These are phyloP conservation scores for Creontiades dilutus DNA, from an alignment of 2,888 invertebrate species.

Conservation along the genomic window DNA sequence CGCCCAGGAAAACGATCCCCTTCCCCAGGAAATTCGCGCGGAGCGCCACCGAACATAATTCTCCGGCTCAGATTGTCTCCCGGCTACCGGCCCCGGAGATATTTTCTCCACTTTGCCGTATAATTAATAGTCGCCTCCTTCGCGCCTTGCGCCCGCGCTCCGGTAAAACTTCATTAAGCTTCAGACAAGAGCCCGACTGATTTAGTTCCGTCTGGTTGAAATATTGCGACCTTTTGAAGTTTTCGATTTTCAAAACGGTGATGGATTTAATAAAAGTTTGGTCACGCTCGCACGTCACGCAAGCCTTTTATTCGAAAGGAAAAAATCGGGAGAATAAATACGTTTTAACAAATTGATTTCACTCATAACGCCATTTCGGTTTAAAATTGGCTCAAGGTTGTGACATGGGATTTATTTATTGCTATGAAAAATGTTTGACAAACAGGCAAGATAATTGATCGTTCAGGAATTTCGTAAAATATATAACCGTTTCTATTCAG, in stretches of 20 bases:
- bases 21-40: neutral
- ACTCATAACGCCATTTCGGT: too few relatives aligned
- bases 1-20: too few relatives aligned
- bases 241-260: slow-evolving; percentile 23
- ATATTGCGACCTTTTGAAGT: slow-evolving; percentile 4
- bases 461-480: too few relatives aligned
- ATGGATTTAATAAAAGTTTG: neutral
- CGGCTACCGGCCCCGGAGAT: neutral
- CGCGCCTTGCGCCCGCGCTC: slow-evolving; percentile 20
- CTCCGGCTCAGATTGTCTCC: neutral
- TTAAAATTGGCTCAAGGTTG: too few relatives aligned
- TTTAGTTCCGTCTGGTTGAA: neutral
- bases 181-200: neutral
- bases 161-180: neutral
- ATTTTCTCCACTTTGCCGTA: slow-evolving; percentile 21
- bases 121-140: slow-evolving; percentile 13
- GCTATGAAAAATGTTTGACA: too few relatives aligned
- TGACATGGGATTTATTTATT: too few relatives aligned
- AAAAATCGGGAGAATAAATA: too few relatives aligned
- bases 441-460: too few relatives aligned
- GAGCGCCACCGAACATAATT: neutral
- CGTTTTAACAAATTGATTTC: too few relatives aligned
- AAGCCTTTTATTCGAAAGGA: too few relatives aligned
- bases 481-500: too few relatives aligned
- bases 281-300: neutral